Evolutionary conservation across 1,140 invertebrate genomes (phyloP).

Genomic region (Drosophila ogumai): DNA sequence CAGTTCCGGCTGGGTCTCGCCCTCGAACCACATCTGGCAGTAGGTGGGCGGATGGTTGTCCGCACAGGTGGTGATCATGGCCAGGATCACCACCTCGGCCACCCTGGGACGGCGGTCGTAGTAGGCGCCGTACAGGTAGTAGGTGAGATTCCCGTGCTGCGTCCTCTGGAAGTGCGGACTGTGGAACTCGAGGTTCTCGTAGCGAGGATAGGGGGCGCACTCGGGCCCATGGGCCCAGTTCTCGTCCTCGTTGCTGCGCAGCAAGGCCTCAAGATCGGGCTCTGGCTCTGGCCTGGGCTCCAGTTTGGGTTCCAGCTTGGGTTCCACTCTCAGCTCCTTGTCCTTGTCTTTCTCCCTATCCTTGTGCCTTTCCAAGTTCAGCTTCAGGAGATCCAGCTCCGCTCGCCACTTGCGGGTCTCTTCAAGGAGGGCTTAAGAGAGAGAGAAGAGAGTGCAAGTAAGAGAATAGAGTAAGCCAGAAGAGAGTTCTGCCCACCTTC

Average conservation of each 20-base stretch:
- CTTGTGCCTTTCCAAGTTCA: not conserved
- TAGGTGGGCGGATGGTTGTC: constrained; percentile 85
- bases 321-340: too few relatives aligned
- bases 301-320: too few relatives aligned
- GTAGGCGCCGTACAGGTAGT: constrained; percentile 87
- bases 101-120: constrained; percentile 90
- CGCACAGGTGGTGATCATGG: constrained; percentile 92
- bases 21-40: constrained; percentile 95
- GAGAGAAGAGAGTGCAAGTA: not conserved
- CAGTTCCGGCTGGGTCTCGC: constrained; percentile 89
- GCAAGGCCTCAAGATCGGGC: constrained; percentile 16
- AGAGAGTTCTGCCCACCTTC: not conserved
- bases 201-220: constrained; percentile 52
- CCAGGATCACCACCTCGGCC: constrained; percentile 92
- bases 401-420: not conserved
- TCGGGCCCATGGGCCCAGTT: constrained; percentile 15
- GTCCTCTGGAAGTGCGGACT: constrained; percentile 28
- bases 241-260: constrained; percentile 13
- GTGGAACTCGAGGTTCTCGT: constrained; percentile 20
- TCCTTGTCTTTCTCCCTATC: not conserved
- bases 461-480: too few relatives aligned
- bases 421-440: not conserved
- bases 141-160: constrained; percentile 18
- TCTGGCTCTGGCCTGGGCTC: not conserved
- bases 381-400: not conserved